A percentile compares a stretch with the other conserved stretches of the same genome.
Evolutionary conservation across 2,113 vertebrate genomes (phyloP).

Genomic region (Pantherophis guttatus): DNA sequence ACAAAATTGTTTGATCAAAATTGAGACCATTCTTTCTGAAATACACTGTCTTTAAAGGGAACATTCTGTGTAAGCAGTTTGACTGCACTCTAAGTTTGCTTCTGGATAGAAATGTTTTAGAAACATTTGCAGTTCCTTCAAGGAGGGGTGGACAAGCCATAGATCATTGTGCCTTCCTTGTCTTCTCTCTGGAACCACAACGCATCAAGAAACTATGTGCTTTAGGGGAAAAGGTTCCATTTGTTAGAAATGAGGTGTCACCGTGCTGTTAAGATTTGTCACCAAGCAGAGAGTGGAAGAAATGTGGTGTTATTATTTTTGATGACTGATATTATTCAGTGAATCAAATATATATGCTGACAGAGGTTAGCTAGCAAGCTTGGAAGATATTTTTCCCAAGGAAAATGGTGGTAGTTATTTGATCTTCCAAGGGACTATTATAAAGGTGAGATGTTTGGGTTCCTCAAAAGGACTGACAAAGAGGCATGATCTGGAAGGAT

Average conservation of each 20-base stretch:
- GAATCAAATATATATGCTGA: not conserved
- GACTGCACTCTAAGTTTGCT: not conserved
- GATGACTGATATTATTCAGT: not conserved
- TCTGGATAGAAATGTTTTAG: not conserved
- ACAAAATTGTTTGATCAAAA: too few species aligned
- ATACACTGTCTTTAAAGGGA: not conserved
- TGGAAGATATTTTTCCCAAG: not conserved
- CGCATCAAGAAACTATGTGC: not conserved
- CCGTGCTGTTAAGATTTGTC: not conserved
- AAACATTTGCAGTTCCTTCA: not conserved
- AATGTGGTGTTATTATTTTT: not conserved
- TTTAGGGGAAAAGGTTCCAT: not conserved
- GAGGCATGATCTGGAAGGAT: not conserved
- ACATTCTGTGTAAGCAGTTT: not conserved
- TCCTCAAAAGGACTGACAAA: not conserved
- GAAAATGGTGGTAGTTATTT: not conserved
- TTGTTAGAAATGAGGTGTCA: not conserved
- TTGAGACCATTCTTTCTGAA: not conserved
- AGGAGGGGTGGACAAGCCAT: not conserved
- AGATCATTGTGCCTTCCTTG: not conserved
- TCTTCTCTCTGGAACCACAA: conserved; percentile 1
- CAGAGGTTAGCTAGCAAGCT: not conserved
- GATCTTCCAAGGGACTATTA: not conserved
- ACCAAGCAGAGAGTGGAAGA: not conserved
- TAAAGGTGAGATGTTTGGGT: not conserved